A percentile compares a stretch with the other conserved stretches of the same genome.
Conservation (phyloP, 2,888 invertebrate genomes). For the Drosophila paracracens region DNA sequence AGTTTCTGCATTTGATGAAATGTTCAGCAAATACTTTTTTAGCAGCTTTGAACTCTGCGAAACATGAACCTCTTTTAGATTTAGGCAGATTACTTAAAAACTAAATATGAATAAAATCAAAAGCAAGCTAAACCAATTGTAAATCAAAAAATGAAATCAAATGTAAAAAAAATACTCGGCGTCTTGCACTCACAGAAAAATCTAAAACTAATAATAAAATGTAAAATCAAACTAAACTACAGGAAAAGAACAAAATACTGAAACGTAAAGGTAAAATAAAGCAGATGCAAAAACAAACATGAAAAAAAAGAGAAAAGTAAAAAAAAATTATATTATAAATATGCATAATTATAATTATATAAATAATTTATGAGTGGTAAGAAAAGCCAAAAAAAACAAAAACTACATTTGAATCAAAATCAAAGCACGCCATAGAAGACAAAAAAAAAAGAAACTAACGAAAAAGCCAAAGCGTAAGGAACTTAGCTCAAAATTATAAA, state of each 20-base stretch:
- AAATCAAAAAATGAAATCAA: slow-evolving; percentile 61
- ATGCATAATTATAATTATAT: slow-evolving; percentile 67
- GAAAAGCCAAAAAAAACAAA: slow-evolving; percentile 46
- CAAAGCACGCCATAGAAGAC: slow-evolving; percentile 65
- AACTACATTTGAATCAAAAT: slow-evolving; percentile 51
- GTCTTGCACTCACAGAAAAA: slow-evolving; percentile 29
- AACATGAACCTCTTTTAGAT: slow-evolving; percentile 45
- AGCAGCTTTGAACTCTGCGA: slow-evolving; percentile 28
- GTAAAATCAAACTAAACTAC: slow-evolving; percentile 80
- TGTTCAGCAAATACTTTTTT: slow-evolving; percentile 20
- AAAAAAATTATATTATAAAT: slow-evolving; percentile 45
- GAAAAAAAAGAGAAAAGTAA: slow-evolving; percentile 22
- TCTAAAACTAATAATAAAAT: slow-evolving; percentile 57
- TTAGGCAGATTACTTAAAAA: slow-evolving; percentile 17
- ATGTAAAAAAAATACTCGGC: slow-evolving; percentile 36
- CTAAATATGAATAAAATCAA: slow-evolving; percentile 40
- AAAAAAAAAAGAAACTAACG: slow-evolving; percentile 30
- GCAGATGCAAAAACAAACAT: slow-evolving; percentile 17
- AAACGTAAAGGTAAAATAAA: slow-evolving; percentile 31
- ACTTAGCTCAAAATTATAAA: slow-evolving; percentile 76
- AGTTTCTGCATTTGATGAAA: slow-evolving; percentile 22
- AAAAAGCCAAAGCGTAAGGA: slow-evolving; percentile 58
- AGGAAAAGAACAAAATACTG: slow-evolving; percentile 58
- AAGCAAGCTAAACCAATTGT: slow-evolving; percentile 50
- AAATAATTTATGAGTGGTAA: slow-evolving; percentile 62